Conservation (phyloP, 2,888 invertebrate species). For the Nowickia ferox region DNA sequence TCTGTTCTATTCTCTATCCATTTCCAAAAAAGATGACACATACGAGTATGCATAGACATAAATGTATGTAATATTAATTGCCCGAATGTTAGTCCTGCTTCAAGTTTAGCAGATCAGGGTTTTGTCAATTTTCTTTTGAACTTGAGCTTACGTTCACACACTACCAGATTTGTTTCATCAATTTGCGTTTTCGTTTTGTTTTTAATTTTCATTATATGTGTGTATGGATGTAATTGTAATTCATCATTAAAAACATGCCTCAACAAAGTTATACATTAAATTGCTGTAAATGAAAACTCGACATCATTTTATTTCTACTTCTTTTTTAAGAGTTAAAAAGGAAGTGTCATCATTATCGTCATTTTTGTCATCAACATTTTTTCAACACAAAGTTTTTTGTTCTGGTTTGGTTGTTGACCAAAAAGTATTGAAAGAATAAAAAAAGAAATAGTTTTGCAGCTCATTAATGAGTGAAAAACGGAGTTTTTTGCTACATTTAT, state of each 20-base stretch:
- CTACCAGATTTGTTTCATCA: too few relatives aligned
- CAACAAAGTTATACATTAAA: slow-evolving; percentile 47
- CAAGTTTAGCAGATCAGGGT: too few relatives aligned
- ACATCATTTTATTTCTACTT: neutral
- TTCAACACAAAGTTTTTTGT: slow-evolving; percentile 43
- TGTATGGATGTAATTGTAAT: slow-evolving; percentile 72
- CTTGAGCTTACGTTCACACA: too few relatives aligned
- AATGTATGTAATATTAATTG: too few relatives aligned
- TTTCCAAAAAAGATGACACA: too few relatives aligned
- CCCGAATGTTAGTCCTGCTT: too few relatives aligned
- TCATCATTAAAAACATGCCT: slow-evolving; percentile 65
- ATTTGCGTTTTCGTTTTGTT: too few relatives aligned
- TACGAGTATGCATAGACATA: too few relatives aligned
- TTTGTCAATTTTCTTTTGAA: too few relatives aligned
- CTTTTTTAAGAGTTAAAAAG: slow-evolving; percentile 11
- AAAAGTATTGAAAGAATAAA: slow-evolving; percentile 41
- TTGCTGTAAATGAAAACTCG: slow-evolving; percentile 14
- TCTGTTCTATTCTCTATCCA: too few relatives aligned
- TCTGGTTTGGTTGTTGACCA: slow-evolving; percentile 52
- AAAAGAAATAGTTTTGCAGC: slow-evolving; percentile 72
- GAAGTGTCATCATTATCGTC: slow-evolving; percentile 69
- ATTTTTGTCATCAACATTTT: slow-evolving; percentile 66
- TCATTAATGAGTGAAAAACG: slow-evolving; percentile 71
- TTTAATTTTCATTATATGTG: too few relatives aligned
- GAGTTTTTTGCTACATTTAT: slow-evolving; percentile 28